Base-by-base conservation (phyloP, 1,140 invertebrate genomes). In the Drosophila sp. region DNA sequence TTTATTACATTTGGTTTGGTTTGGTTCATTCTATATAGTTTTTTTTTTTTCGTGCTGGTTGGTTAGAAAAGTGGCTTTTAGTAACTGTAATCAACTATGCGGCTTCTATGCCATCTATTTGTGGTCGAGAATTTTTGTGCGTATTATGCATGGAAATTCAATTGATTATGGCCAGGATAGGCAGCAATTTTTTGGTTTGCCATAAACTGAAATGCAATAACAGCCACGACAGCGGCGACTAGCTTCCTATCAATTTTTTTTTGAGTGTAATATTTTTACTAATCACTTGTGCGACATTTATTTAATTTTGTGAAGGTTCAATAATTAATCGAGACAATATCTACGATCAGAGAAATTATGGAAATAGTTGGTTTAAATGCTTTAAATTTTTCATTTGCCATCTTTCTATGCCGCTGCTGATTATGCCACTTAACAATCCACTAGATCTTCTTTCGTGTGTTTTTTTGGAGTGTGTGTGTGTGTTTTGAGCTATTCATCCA, bases 401-500 rank as follows among this genome's bases (percentile, higher is more conserved):
- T 50, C 7, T 50, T 27, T 2, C 44, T 50, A 3, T 27, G 44
- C 44, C 44, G 17, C 17, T 50, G 33, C 44, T 50, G 23, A 50
- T 50, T 50, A 50, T 50, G 25, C 44, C 44, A 50, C 23, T 27
- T 50, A 50, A 50, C 23, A 27, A 27, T 50, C 23, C 10, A 27
- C 44, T 25, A 50, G 44, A 7, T 50, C 10, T 6, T 23, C 11
- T 33, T 57, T 8, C 5, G 17, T 23, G 17, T 6, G 1, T 33
- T 57, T 33, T 57, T 33, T n/a, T 5, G 7, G 5, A 6, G 2
- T 47, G 6, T 47, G 25, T 27, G 17, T 25, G 5, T 50, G n/a
- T 5, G 4, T 56, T 72, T 64, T 5, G 32, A 27, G 38, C 55
- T 66, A 60, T 73, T 58, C 78, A 76, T 71, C 47, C 60, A 73